Evolutionary conservation across 2,113 vertebrate species (phyloP).

Genomic region (Noctilio leporinus): DNA sequence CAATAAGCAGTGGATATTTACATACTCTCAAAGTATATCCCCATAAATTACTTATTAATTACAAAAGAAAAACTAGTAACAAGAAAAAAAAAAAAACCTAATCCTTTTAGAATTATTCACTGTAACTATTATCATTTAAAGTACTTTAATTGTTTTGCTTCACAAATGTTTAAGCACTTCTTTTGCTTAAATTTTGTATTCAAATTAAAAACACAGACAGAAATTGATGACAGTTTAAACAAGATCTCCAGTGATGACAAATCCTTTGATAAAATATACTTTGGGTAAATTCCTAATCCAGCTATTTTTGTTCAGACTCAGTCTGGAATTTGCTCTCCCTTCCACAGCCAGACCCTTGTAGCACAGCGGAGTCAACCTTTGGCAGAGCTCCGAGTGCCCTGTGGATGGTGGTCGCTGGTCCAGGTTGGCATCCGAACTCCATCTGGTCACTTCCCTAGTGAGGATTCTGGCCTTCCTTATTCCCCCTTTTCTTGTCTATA

Average conservation of each 20-base stretch:
- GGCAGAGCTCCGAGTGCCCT: accelerated
- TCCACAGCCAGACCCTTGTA: no score
- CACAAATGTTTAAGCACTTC: not conserved
- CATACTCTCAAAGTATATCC: not conserved
- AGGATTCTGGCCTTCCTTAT: not conserved
- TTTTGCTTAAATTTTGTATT: not conserved
- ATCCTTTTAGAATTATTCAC: not conserved
- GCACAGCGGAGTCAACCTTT: not conserved
- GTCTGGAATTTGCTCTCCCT: not conserved
- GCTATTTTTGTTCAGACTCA: not conserved
- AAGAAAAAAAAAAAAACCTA: not conserved
- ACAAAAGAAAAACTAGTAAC: not conserved
- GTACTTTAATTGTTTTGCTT: not conserved
- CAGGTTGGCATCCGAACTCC: not conserved
- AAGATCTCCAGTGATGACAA: not conserved
- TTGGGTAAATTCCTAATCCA: not conserved
- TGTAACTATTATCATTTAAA: not conserved
- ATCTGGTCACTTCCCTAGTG: not conserved
- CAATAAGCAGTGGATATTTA: not conserved
- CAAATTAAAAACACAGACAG: not conserved
- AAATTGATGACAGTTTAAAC: not conserved
- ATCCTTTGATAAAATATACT: constrained; percentile 7
- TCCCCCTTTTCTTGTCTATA: not conserved
- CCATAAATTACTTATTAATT: not conserved
- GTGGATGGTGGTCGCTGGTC: not conserved